Conservation (phyloP, 2,113 vertebrate genomes). For the Tylochromis polylepis region DNA sequence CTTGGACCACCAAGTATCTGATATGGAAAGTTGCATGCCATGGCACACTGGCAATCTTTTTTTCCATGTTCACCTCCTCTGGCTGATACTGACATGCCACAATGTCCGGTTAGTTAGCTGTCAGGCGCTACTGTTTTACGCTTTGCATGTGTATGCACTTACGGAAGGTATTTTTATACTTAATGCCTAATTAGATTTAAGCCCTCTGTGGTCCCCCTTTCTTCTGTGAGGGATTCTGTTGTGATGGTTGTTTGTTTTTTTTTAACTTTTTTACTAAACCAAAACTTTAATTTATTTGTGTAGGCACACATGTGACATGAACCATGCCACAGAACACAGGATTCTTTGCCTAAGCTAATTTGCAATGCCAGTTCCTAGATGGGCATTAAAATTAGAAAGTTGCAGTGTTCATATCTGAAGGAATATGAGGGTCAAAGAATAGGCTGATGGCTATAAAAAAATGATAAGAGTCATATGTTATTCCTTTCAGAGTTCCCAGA, state of each 20-base stretch:
- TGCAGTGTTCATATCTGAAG: background rate
- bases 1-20: background rate
- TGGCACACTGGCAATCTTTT: background rate
- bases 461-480: background rate
- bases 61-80: slow-evolving; percentile 17
- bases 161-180: background rate
- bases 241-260: rapidly evolving
- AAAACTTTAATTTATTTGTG: background rate
- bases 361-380: background rate
- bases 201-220: background rate
- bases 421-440: background rate
- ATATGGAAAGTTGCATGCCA: slow-evolving; percentile 47
- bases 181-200: background rate
- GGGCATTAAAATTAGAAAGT: background rate
- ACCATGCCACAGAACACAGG: background rate
- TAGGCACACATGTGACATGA: background rate
- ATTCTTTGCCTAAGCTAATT: background rate
- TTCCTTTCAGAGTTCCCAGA: background rate
- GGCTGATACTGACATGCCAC: background rate
- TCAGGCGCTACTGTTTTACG: background rate
- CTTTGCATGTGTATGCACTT: background rate
- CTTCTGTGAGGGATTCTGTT: background rate
- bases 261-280: background rate
- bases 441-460: background rate
- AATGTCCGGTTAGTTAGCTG: background rate